Conservation (phyloP, 2,113 vertebrate genomes). For the Chaetodon auriga region DNA sequence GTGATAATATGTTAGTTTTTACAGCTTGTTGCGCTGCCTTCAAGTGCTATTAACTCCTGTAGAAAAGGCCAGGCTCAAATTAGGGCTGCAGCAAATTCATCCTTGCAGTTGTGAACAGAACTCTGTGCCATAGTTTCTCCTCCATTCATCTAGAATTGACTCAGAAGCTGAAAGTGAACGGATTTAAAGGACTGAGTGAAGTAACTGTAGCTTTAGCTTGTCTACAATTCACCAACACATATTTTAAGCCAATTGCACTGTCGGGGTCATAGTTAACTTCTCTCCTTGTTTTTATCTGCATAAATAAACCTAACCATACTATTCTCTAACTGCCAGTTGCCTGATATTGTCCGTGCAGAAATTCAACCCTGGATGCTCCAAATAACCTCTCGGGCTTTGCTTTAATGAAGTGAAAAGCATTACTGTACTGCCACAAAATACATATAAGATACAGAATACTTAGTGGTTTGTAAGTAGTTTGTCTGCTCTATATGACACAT, state of each 20-base stretch:
- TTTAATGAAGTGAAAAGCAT: background rate
- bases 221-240: background rate
- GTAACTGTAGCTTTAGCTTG: background rate
- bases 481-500: conserved; percentile 13
- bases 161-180: background rate
- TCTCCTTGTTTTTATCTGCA: too few relatives aligned
- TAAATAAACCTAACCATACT: background rate
- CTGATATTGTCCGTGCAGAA: background rate
- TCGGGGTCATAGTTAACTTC: too few relatives aligned
- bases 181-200: too few relatives aligned
- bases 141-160: background rate
- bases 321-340: too few relatives aligned
- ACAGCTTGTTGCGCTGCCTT: background rate
- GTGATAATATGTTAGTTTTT: conserved; percentile 2
- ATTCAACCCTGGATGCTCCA: background rate
- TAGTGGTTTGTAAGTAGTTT: background rate
- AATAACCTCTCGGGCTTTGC: background rate
- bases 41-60: background rate
- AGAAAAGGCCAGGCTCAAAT: background rate
- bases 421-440: background rate
- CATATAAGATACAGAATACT: background rate
- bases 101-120: background rate
- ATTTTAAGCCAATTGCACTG: background rate
- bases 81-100: background rate
- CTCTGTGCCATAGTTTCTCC: background rate